Conservation (phyloP, 2,113 vertebrate genomes). For the Kryptolebias marmoratus region DNA sequence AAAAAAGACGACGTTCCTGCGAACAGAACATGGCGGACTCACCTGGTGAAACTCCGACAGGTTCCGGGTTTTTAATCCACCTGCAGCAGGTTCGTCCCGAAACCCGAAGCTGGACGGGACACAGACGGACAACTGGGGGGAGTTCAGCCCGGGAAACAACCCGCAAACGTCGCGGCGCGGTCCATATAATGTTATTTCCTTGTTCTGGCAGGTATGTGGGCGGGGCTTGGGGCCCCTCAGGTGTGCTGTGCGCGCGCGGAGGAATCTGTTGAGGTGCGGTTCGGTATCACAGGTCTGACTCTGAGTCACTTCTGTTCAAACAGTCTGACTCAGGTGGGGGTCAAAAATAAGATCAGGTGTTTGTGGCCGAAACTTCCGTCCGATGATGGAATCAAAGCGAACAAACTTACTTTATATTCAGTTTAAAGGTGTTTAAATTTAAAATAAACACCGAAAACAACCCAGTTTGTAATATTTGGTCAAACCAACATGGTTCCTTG, state of each 20-base stretch:
- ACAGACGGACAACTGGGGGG: neutral
- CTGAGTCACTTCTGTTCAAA: neutral
- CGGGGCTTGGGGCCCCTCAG: constrained; percentile 62
- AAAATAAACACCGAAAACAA: too few relatives aligned
- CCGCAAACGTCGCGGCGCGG: neutral
- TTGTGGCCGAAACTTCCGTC: neutral
- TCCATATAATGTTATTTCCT: constrained; percentile 63
- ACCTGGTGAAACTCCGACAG: constrained; percentile 52
- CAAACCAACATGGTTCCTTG: too few relatives aligned
- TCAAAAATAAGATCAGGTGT: neutral
- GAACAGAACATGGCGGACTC: neutral
- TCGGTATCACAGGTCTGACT: constrained; percentile 12
- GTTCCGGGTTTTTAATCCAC: neutral
- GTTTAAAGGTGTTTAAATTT: too few relatives aligned
- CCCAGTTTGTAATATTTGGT: too few relatives aligned
- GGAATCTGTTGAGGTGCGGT: constrained; percentile 11
- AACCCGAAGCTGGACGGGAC: too few relatives aligned
- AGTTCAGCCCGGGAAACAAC: neutral
- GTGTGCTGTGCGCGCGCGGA: constrained; percentile 47
- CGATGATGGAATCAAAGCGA: too few relatives aligned
- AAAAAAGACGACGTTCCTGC: constrained; percentile 15
- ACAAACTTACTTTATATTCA: too few relatives aligned
- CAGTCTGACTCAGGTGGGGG: too few relatives aligned
- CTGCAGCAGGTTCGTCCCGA: neutral
- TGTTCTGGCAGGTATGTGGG: constrained; percentile 80